These are phyloP conservation scores for Siniperca undulata DNA, from an alignment of 2,797 vertebrate genomes.

Conservation along the genomic window DNA sequence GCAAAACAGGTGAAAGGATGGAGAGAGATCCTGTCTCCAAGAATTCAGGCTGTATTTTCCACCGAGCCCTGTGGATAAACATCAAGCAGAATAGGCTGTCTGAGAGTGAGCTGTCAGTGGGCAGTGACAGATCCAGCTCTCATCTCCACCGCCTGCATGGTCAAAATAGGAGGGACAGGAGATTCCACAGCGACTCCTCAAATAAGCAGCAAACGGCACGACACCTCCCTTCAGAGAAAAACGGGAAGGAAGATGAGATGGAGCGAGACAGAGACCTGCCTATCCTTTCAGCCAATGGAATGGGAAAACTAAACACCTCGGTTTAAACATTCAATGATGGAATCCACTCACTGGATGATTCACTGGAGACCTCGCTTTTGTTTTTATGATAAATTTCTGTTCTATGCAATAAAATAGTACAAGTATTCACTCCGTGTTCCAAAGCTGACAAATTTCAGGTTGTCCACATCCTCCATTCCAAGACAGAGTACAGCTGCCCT, in stretches of 20 bases:
- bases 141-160: slow-evolving; percentile 38
- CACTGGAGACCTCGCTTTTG: slow-evolving; percentile 45
- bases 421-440: slow-evolving; percentile 16
- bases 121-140: slow-evolving; percentile 59
- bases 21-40: slow-evolving; percentile 51
- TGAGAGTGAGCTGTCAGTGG: slow-evolving; percentile 55
- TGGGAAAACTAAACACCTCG: slow-evolving; percentile 79
- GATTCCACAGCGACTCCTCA: slow-evolving; percentile 74
- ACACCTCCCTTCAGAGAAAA: slow-evolving; percentile 64
- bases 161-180: slow-evolving; percentile 66
- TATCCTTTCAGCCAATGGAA: slow-evolving; percentile 71
- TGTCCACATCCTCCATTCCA: slow-evolving; percentile 24
- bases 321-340: slow-evolving; percentile 73
- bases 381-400: slow-evolving; percentile 58
- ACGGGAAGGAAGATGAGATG: slow-evolving; percentile 63
- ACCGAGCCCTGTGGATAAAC: slow-evolving; percentile 61
- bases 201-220: slow-evolving; percentile 70
- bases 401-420: slow-evolving; percentile 24
- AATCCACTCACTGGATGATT: slow-evolving; percentile 55
- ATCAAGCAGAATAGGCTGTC: slow-evolving; percentile 40
- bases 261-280: slow-evolving; percentile 69
- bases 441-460: background rate
- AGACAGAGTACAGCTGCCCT: slow-evolving; percentile 20
- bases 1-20: slow-evolving; percentile 68
- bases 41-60: slow-evolving; percentile 71